phyloP scores from a whole-genome alignment of 2,113 vertebrate species.

The Callopanchax toddi region DNA sequence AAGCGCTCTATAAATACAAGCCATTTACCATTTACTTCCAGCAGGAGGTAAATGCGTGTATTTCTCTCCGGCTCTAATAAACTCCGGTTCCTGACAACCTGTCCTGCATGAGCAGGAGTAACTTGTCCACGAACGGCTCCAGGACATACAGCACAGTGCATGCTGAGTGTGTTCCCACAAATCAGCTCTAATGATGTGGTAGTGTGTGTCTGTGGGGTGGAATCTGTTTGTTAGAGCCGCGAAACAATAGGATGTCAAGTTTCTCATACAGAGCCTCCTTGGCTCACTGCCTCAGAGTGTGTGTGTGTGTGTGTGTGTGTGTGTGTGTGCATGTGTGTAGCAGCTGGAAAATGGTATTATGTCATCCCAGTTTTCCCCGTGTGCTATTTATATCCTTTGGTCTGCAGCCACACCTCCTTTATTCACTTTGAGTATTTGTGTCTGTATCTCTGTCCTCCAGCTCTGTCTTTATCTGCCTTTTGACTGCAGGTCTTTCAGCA shows the following conservation, averaged over 20 bases:
- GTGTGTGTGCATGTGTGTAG: constrained; percentile 8
- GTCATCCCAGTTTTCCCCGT: constrained; percentile 44
- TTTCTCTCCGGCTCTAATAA: background rate
- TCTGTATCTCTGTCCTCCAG: constrained; percentile 56
- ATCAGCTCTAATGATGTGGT: background rate
- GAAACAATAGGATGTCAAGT: constrained; percentile 37
- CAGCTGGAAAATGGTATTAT: background rate
- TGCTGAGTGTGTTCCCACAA: background rate
- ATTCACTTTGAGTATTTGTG: constrained; percentile 37
- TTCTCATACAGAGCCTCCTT: background rate
- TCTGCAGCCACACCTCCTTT: constrained; percentile 27
- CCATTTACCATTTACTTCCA: too few species aligned
- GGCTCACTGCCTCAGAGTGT: too few species aligned
- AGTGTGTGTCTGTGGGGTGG: background rate
- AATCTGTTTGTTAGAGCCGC: background rate
- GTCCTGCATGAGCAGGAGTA: background rate
- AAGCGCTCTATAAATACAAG: too few species aligned
- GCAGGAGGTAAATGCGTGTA: background rate
- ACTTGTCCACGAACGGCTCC: too few species aligned
- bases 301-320: constrained; percentile 32
- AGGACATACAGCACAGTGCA: too few species aligned
- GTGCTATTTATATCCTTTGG: constrained; percentile 53
- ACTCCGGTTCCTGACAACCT: background rate
- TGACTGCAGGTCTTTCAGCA: constrained; percentile 31
- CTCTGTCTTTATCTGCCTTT: constrained; percentile 42